Conservation (phyloP, 1,140 invertebrate species). For the Cydia amplana region DNA sequence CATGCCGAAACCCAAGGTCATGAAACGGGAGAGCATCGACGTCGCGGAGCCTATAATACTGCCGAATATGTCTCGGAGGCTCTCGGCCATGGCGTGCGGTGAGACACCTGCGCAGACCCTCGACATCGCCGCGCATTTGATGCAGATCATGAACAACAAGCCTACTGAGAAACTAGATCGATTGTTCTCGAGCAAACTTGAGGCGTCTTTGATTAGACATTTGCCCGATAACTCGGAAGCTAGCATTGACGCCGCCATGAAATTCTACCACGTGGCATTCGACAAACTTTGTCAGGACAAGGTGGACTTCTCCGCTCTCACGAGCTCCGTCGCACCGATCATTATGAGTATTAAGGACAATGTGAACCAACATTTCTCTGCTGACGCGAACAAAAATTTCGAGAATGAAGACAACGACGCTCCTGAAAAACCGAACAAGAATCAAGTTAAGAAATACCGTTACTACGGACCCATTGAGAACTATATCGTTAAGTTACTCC, state of each 20-base stretch:
- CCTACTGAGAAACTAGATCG: slow-evolving; percentile 62
- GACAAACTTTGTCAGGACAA: slow-evolving; percentile 63
- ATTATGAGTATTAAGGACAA: slow-evolving; percentile 76
- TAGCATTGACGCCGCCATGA: slow-evolving; percentile 60
- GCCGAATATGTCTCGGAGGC: slow-evolving; percentile 68
- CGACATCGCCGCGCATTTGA: slow-evolving; percentile 37
- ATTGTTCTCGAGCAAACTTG: slow-evolving; percentile 56
- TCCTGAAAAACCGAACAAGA: slow-evolving; percentile 62
- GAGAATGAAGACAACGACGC: slow-evolving; percentile 68
- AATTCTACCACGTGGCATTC: slow-evolving; percentile 58
- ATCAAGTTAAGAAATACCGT: slow-evolving; percentile 68
- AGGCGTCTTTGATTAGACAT: slow-evolving; percentile 52
- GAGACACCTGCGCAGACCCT: slow-evolving; percentile 53
- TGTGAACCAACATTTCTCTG: slow-evolving; percentile 69
- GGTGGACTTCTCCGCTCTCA: slow-evolving; percentile 62
- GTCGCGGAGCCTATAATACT: slow-evolving; percentile 66
- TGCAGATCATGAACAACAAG: slow-evolving; percentile 55
- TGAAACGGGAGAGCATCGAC: slow-evolving; percentile 70
- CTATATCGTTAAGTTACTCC: slow-evolving; percentile 59
- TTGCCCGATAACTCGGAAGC: slow-evolving; percentile 69
- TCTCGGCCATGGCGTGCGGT: slow-evolving; percentile 64
- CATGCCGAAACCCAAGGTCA: slow-evolving; percentile 50
- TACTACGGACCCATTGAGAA: slow-evolving; percentile 71
- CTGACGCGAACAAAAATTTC: slow-evolving; percentile 66
- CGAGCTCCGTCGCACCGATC: slow-evolving; percentile 69